Conservation (phyloP, 2,888 invertebrate genomes). For the Lycaena phlaeas region DNA sequence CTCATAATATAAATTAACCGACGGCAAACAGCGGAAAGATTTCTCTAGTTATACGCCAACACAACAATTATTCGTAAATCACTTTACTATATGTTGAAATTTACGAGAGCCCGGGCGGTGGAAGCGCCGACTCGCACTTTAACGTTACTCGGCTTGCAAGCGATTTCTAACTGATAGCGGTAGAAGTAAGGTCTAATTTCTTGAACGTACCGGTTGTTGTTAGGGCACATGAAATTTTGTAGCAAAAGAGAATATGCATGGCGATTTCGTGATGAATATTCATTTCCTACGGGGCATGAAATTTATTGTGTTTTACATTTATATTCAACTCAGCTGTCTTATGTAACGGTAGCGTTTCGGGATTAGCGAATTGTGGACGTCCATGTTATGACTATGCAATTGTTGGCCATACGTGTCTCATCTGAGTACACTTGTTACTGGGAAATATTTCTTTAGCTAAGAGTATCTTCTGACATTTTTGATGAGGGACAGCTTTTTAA, state of each 20-base stretch:
- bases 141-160: conserved; percentile 27
- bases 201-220: conserved; percentile 25
- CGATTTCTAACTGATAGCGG: conserved; percentile 45
- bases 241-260: conserved; percentile 71
- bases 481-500: no score
- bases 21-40: conserved; percentile 73
- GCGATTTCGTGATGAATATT: conserved; percentile 74
- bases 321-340: conserved; percentile 72
- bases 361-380: conserved; percentile 70
- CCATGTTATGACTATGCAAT: conserved; percentile 52
- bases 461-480: no score
- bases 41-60: conserved; percentile 72
- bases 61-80: conserved; percentile 74
- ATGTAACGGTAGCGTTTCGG: conserved; percentile 70
- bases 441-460: no score
- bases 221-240: conserved; percentile 58
- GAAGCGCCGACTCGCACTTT: conserved; percentile 50
- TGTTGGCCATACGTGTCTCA: no score
- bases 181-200: conserved; percentile 49
- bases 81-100: conserved; percentile 74
- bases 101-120: conserved; percentile 57
- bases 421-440: no score
- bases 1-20: conserved; percentile 72
- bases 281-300: conserved; percentile 74
- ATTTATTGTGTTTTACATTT: conserved; percentile 74